These are phyloP conservation scores for Acarapis woodi DNA, from an alignment of 1,140 invertebrate genomes.

Conservation along the genomic window DNA sequence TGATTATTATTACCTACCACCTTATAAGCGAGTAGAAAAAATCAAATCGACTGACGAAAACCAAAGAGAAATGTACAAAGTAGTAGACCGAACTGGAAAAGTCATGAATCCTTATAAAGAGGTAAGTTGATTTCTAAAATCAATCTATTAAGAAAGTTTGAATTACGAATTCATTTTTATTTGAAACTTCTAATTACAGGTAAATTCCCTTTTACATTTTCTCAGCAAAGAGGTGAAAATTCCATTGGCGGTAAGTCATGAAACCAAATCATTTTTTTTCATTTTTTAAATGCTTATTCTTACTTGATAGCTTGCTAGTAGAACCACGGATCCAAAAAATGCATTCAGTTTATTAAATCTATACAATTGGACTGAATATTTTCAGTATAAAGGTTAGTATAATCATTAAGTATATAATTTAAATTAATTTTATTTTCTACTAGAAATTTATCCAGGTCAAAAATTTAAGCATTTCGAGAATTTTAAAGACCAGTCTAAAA, in stretches of 20 bases:
- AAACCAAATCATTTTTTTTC: too few species aligned
- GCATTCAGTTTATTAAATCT: slow-evolving; percentile 31
- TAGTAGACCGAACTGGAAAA: slow-evolving; percentile 4
- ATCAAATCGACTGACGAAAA: slow-evolving; percentile 2
- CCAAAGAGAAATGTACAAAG: too few species aligned
- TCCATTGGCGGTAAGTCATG: too few species aligned
- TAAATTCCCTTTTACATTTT: too few species aligned
- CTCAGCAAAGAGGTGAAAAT: too few species aligned
- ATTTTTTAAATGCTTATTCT: too few species aligned
- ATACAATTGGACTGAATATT: slow-evolving; percentile 38
- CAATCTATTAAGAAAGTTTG: not conserved
- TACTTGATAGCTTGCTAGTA: too few species aligned
- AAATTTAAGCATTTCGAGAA: slow-evolving; percentile 37
- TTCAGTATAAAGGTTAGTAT: too few species aligned
- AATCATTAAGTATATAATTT: too few species aligned
- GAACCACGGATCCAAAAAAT: slow-evolving; percentile 30
- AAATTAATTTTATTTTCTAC: too few species aligned
- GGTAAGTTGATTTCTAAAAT: not conserved
- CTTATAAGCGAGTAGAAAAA: slow-evolving; percentile 4
- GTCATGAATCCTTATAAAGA: slow-evolving; percentile 2
- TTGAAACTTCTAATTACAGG: too few species aligned
- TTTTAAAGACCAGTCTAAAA: slow-evolving; percentile 24
- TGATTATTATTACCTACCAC: slow-evolving; percentile 4
- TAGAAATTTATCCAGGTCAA: slow-evolving; percentile 42
- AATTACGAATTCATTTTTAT: slow-evolving; percentile 4